Conservation (phyloP, 2,888 invertebrate species). For the Digitonthophagus gazella region DNA sequence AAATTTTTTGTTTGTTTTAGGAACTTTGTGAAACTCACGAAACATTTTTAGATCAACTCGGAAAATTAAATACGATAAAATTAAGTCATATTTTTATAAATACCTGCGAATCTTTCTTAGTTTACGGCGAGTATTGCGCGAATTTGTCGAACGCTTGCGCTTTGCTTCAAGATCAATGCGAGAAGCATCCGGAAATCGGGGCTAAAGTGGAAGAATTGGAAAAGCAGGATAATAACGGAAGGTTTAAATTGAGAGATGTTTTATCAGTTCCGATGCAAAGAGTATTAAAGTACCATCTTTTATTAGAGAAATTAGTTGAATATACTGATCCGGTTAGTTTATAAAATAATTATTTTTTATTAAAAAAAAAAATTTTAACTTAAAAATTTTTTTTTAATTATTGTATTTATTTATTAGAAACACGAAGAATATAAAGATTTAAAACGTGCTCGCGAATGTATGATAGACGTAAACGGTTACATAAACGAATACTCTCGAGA, state of each 20-base stretch:
- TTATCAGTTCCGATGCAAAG: slow-evolving; percentile 98
- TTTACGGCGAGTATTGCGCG: slow-evolving; percentile 96
- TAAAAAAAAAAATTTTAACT: neutral
- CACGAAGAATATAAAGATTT: slow-evolving; percentile 82
- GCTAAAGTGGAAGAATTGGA: slow-evolving; percentile 79
- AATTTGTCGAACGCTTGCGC: slow-evolving; percentile 89
- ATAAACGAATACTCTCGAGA: slow-evolving; percentile 98
- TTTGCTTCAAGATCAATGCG: slow-evolving; percentile 73
- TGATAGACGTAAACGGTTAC: slow-evolving; percentile 95
- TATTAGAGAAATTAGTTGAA: slow-evolving; percentile 85
- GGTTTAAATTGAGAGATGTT: slow-evolving; percentile 92
- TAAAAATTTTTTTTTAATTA: neutral
- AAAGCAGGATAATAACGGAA: slow-evolving; percentile 89
- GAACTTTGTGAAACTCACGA: slow-evolving; percentile 84
- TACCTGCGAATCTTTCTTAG: slow-evolving; percentile 85
- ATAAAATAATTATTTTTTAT: neutral
- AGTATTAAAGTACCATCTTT: slow-evolving; percentile 93
- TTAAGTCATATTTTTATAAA: slow-evolving; percentile 85
- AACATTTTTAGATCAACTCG: slow-evolving; percentile 78
- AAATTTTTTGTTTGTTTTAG: slow-evolving; percentile 51
- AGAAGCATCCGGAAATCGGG: slow-evolving; percentile 63
- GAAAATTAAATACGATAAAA: slow-evolving; percentile 64
- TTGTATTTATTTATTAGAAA: slow-evolving; percentile 53
- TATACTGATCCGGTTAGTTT: slow-evolving; percentile 74
- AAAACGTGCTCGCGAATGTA: slow-evolving; percentile 87